Conservation (phyloP, 2,797 vertebrate genomes). For the Alcedo atthis region DNA sequence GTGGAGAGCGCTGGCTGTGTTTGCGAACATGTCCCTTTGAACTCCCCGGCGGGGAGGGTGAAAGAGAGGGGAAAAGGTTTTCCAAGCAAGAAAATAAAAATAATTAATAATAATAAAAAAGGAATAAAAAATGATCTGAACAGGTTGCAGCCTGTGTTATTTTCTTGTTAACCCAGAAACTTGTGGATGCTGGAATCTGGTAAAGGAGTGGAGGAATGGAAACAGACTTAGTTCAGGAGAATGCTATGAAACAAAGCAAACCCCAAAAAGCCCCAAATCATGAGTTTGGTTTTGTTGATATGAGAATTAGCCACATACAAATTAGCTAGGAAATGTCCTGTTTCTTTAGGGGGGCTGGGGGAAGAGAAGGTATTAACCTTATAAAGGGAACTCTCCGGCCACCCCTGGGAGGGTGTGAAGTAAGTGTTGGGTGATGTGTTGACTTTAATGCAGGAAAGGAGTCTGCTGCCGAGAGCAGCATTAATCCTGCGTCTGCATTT, state of each 20-base stretch:
- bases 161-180: constrained; percentile 55
- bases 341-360: constrained; percentile 13
- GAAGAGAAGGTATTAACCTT: constrained; percentile 40
- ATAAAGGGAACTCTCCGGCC: constrained; percentile 49
- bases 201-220: background rate
- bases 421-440: constrained; percentile 71
- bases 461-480: constrained; percentile 43
- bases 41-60: constrained; percentile 52
- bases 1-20: constrained; percentile 24
- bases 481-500: constrained; percentile 37
- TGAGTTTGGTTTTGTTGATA: constrained; percentile 36
- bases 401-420: constrained; percentile 69
- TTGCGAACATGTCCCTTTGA: constrained; percentile 69
- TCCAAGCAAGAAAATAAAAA: constrained; percentile 59
- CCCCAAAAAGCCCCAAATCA: background rate
- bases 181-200: constrained; percentile 26
- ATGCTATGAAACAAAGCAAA: background rate
- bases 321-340: constrained; percentile 66
- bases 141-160: constrained; percentile 50
- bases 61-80: constrained; percentile 63
- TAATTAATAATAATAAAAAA: background rate
- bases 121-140: background rate
- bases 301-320: constrained; percentile 59
- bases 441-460: constrained; percentile 74
- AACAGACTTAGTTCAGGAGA: background rate